Evolutionary conservation across 2,797 vertebrate genomes (phyloP).

Genomic region (Mallotus villosus): DNA sequence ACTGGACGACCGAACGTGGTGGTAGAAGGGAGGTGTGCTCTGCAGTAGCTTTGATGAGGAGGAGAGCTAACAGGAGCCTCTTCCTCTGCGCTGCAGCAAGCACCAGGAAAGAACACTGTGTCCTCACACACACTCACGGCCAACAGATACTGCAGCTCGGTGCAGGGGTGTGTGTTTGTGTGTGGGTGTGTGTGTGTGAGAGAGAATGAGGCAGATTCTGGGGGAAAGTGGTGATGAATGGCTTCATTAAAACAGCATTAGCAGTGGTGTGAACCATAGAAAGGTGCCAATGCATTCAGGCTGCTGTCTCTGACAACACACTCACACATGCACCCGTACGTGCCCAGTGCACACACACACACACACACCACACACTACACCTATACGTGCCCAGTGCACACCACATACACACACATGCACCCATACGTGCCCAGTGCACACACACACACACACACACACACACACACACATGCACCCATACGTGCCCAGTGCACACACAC

Average conservation of each 20-base stretch:
- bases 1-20: not conserved
- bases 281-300: conserved; percentile 41
- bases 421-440: too few species aligned
- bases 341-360: not conserved
- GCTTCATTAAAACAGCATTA: conserved; percentile 84
- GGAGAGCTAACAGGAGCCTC: conserved; percentile 44
- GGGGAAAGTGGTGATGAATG: conserved; percentile 74
- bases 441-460: conserved; percentile 17
- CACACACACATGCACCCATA: conserved; percentile 25
- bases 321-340: conserved; percentile 26
- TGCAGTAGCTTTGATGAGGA: conserved; percentile 47
- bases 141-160: not conserved
- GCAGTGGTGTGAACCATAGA: conserved; percentile 64
- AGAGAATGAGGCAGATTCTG: conserved; percentile 56
- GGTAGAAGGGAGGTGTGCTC: conserved; percentile 23
- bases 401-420: conserved; percentile 7
- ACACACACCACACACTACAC: conserved; percentile 9
- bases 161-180: not conserved
- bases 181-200: conserved; percentile 32
- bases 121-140: conserved; percentile 45
- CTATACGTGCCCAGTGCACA: too few species aligned
- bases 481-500: conserved; percentile 16
- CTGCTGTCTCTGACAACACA: conserved; percentile 39
- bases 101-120: conserved; percentile 51
- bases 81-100: conserved; percentile 51